Evolutionary conservation across 2,113 vertebrate species (phyloP), one percentile per base, ranked within the genome.

Genomic region (Steatornis caripensis): DNA sequence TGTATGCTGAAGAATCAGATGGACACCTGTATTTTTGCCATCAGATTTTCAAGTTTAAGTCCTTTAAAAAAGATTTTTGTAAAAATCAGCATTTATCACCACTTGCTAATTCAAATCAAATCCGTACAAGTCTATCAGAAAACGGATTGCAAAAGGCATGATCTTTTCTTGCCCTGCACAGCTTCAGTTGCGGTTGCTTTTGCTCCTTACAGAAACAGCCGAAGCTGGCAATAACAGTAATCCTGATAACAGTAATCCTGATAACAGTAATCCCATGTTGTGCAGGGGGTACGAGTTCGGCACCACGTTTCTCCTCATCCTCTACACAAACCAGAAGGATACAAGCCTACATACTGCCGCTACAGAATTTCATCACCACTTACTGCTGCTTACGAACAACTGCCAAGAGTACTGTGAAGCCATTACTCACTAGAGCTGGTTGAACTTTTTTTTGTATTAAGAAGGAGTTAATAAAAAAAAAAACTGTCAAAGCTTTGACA

Each of bases 341-440:
- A 58, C 43, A n/a, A 61, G 48, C 64, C 72, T 89, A 46, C 0
- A 0, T 66, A 23, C n/a, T 70, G 61, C 37, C 11, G 4, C 46
- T 49, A 18, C 26, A 54, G 45, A 65, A 66, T 65, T 49, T 68
- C 66, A 48, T 60, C 1, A 0, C 61, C 18, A 27, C 69, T 84
- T 60, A 51, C 41, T 78, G 51, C 37, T 61, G 54, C 79, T 70
- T 34, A 58, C 0, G 0, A 84, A 62, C 22, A 90, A 86, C n/a
- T 4, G 9, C 43, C 48, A 66, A 74, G 45, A 88, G 15, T 36
- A 57, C 18, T 22, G 14, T 49, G 76, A 84, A 68, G 53, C 29
- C 3, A 6, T 45, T 62, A 68, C 34, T 91, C 45, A 32, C 14
- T 49, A 39, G 41, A 61, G 23, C 17, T 24, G 39, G 15, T 51